Evolutionary conservation across 2,113 vertebrate genomes (phyloP).

Genomic region (Upupa epops): DNA sequence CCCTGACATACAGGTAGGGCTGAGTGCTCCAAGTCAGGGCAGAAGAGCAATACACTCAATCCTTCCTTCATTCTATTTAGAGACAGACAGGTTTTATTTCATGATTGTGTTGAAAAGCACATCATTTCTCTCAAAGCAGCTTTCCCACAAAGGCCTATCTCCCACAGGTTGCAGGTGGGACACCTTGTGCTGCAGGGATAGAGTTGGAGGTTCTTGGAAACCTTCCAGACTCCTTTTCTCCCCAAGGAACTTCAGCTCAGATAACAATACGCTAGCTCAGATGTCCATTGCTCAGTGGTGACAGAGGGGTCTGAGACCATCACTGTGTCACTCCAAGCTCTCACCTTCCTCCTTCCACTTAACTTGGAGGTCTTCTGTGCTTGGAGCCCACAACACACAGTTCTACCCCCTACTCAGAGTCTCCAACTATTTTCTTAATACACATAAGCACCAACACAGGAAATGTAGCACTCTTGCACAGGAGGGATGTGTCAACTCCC

Average conservation of each 20-base stretch:
- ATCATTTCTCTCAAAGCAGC: neutral
- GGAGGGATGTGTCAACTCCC: neutral
- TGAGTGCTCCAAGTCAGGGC: neutral
- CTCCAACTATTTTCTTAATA: neutral
- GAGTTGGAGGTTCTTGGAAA: neutral
- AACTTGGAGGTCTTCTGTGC: neutral
- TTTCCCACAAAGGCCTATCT: neutral
- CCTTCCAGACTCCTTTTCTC: accelerated
- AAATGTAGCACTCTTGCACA: neutral
- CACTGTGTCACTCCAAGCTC: neutral
- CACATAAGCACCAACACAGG: neutral
- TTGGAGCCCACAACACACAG: neutral
- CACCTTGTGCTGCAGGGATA: neutral
- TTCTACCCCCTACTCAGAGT: neutral
- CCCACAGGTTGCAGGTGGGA: neutral
- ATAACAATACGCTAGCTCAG: neutral
- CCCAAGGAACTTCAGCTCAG: neutral
- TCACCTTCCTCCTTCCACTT: neutral
- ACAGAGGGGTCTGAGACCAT: too few relatives aligned
- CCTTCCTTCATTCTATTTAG: neutral
- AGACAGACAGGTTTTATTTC: neutral
- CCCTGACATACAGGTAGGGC: accelerated
- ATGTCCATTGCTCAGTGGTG: neutral
- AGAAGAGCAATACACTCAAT: accelerated
- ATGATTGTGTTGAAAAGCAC: neutral